Evolutionary conservation across 2,888 invertebrate genomes (phyloP).

Genomic region (Laothoe populi): DNA sequence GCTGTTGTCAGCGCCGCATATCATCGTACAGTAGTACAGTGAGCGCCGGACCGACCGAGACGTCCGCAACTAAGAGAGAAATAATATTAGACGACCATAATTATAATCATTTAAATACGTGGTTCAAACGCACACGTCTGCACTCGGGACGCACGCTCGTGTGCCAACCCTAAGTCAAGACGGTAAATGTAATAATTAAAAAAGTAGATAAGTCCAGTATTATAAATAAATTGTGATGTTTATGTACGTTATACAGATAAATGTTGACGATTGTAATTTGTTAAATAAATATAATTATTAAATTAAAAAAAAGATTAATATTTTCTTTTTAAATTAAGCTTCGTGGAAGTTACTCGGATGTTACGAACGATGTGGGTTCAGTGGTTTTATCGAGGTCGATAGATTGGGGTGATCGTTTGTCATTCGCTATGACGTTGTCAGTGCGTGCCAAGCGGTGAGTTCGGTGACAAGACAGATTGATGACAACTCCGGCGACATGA

Average conservation of each 20-base stretch:
- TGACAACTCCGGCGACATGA: neutral
- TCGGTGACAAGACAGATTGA: neutral
- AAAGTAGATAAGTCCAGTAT: constrained; percentile 69
- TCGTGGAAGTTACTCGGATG: constrained; percentile 23
- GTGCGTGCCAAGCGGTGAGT: neutral
- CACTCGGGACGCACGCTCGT: constrained; percentile 34
- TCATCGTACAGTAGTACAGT: constrained; percentile 98
- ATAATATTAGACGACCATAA: constrained; percentile 61
- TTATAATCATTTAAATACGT: constrained; percentile 51
- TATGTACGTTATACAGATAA: constrained; percentile 60
- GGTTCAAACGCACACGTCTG: constrained; percentile 81
- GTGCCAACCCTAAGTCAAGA: constrained; percentile 55
- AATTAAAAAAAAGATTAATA: constrained; percentile 19
- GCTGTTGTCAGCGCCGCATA: constrained; percentile 96
- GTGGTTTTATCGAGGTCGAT: constrained; percentile 9
- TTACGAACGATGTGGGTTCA: neutral
- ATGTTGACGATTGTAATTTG: constrained; percentile 77
- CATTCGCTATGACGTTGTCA: neutral
- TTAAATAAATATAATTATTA: constrained; percentile 64
- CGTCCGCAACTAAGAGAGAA: constrained; percentile 66
- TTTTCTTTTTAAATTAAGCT: constrained; percentile 23
- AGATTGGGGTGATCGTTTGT: neutral
- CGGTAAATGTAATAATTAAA: constrained; percentile 63
- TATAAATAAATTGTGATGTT: constrained; percentile 81
- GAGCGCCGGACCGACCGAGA: constrained; percentile 58